Conservation (phyloP, 2,888 invertebrate species). For the Catonia carolina region DNA sequence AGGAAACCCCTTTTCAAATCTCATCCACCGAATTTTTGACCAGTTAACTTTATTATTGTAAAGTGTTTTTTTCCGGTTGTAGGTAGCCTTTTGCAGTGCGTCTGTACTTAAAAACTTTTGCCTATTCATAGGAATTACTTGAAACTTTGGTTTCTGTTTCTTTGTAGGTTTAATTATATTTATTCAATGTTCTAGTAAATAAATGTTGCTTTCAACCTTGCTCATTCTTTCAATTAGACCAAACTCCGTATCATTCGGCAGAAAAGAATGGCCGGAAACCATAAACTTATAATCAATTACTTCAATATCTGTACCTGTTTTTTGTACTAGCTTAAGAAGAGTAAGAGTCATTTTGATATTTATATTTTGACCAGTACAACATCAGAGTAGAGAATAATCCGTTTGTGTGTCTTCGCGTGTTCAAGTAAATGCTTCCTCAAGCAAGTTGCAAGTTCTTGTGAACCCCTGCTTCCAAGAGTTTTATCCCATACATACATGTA, state of each 20-base stretch:
- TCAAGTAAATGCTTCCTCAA: background rate
- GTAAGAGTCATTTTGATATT: background rate
- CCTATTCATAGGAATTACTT: background rate
- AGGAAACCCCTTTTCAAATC: background rate
- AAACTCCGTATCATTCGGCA: background rate
- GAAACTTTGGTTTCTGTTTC: conserved; percentile 5
- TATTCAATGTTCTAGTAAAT: background rate
- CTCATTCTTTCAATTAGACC: conserved; percentile 4
- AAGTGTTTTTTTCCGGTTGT: conserved; percentile 1
- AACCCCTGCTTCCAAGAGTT: background rate
- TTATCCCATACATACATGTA: conserved; percentile 33
- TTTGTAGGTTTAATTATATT: background rate
- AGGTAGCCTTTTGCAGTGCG: background rate
- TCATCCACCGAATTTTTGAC: background rate
- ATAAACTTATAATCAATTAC: background rate
- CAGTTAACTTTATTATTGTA: background rate
- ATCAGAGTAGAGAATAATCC: background rate
- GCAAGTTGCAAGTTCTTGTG: background rate
- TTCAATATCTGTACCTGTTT: background rate
- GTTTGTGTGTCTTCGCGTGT: background rate
- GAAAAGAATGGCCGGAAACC: background rate
- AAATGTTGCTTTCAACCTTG: background rate
- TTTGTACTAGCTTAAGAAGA: background rate
- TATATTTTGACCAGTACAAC: background rate
- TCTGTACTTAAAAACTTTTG: conserved; percentile 1